Evolutionary conservation across 2,113 vertebrate genomes (phyloP).

Genomic region (Caretta caretta): DNA sequence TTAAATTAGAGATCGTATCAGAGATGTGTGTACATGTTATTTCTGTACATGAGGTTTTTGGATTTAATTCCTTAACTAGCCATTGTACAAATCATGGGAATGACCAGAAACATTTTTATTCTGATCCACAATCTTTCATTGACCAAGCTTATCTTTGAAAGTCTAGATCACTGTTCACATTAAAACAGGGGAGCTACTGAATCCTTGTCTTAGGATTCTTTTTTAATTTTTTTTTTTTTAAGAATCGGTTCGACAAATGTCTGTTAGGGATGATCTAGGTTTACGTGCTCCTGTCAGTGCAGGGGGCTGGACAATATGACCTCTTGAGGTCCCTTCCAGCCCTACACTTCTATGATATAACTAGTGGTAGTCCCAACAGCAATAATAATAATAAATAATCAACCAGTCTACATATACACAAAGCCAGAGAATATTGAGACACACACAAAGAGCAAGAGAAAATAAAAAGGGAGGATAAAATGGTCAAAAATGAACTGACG

Average conservation of each 20-base stretch:
- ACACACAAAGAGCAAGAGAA: background rate
- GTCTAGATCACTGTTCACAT: background rate
- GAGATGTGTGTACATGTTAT: background rate
- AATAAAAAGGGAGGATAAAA: background rate
- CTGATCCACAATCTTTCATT: background rate
- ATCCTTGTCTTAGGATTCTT: background rate
- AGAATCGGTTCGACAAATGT: background rate
- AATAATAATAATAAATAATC: background rate
- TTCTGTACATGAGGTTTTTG: background rate
- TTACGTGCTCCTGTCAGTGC: background rate
- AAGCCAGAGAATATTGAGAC: background rate
- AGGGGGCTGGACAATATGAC: too few relatives aligned
- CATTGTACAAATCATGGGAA: background rate
- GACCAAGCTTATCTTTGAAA: background rate
- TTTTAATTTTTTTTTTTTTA: too few relatives aligned
- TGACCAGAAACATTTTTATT: background rate
- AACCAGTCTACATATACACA: background rate
- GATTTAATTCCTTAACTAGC: background rate
- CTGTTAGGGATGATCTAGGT: background rate
- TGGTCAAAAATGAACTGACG: background rate
- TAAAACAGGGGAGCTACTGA: background rate
- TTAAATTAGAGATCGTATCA: background rate
- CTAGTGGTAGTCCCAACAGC: background rate
- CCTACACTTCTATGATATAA: background rate
- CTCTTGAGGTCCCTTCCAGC: too few relatives aligned